Conservation (phyloP, 1,140 invertebrate genomes). For the Sycophila sp. region DNA sequence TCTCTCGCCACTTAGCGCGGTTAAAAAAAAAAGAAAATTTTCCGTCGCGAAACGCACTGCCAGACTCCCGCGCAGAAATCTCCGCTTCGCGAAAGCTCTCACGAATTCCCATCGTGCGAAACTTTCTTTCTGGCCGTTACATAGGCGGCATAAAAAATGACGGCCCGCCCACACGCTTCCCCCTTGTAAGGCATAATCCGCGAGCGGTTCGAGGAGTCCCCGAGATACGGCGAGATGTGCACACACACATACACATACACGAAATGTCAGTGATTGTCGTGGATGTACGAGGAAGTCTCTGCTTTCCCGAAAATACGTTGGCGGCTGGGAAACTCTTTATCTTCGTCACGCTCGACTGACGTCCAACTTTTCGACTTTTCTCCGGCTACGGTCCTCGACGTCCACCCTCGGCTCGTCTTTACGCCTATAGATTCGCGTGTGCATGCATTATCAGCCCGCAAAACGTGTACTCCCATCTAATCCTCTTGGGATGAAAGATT, state of each 20-base stretch:
- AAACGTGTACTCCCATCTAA: background rate
- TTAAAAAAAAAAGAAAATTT: too few relatives aligned
- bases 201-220: background rate
- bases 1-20: too few relatives aligned
- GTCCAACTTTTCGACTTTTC: conserved; percentile 43
- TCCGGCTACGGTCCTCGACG: background rate
- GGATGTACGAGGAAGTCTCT: background rate
- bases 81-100: background rate
- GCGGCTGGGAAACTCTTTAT: conserved; percentile 31
- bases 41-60: too few relatives aligned
- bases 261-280: background rate
- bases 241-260: background rate
- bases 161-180: background rate
- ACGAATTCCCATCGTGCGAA: background rate
- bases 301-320: background rate
- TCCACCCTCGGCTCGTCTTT: too few relatives aligned
- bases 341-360: conserved; percentile 40
- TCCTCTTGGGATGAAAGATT: background rate
- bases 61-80: background rate
- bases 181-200: conserved; percentile 13
- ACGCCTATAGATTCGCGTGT: background rate
- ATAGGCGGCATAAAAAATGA: background rate
- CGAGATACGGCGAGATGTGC: background rate
- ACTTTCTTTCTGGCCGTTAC: background rate
- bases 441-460: background rate